Percentiles rank a stretch among this genome's conserved stretches.
These are phyloP conservation scores for Sisor rabdophorus DNA, from an alignment of 2,113 vertebrate genomes.

Conservation along the genomic window DNA sequence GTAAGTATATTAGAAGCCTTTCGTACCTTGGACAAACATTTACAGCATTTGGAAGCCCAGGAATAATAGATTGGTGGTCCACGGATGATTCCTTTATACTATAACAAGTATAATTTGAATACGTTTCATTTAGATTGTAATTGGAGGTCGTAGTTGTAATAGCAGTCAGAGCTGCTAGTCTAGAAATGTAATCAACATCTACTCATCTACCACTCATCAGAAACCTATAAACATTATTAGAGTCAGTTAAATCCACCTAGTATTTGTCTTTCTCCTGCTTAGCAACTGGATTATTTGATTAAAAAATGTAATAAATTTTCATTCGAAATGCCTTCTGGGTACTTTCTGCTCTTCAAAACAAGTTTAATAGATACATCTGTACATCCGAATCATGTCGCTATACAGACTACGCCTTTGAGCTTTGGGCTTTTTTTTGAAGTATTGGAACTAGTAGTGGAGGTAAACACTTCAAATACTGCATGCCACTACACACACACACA, in stretches of 20 bases:
- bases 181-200: background rate
- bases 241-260: background rate
- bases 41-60: too few relatives aligned
- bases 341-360: background rate
- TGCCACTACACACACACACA: constrained; percentile 4
- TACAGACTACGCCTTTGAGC: background rate
- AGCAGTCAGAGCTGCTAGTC: background rate
- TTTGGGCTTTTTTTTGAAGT: background rate
- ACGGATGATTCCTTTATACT: too few relatives aligned
- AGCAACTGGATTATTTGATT: background rate
- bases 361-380: background rate
- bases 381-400: background rate
- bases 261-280: background rate
- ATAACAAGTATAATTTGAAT: too few relatives aligned
- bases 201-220: background rate
- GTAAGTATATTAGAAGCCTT: too few relatives aligned
- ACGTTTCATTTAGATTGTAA: too few relatives aligned
- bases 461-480: background rate
- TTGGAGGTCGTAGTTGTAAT: background rate
- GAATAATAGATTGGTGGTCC: too few relatives aligned
- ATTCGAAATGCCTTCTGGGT: background rate
- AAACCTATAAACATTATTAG: too few relatives aligned
- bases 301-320: background rate
- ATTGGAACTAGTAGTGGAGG: background rate
- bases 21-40: too few relatives aligned